Base-by-base conservation (phyloP, 2,113 vertebrate genomes). In the Forbesichthys agassizii region DNA sequence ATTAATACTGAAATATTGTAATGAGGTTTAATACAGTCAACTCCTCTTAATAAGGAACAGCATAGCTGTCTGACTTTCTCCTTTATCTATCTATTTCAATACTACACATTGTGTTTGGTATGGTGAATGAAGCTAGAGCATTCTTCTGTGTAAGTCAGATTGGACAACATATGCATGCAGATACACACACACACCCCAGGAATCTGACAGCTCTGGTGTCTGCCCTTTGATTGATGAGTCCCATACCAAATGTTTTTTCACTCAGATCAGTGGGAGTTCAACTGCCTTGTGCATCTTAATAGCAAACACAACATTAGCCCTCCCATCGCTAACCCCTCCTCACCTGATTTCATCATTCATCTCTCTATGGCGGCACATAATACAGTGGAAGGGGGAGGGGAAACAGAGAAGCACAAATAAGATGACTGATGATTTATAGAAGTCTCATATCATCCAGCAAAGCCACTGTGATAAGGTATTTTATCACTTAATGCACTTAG, bases 261-360 rank as follows among this genome's bases (percentile, higher is more conserved):
- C 88, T 82, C 85, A 88, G 82, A 89, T 89, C 92, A 93, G 92
- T 91, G 89, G 92, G 92, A 90, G 92, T 88, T 88, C 77, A 90
- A 90, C 82, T 89, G 89, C 84, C 73, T 83, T 0, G 66, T 80
- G 86, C 87, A 92, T 90, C 82, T 88, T 91, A 93, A 92, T 92
- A 90, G 83, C 83, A 89, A 88, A 80, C 77, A 84, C 75, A 86
- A 90, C 90, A 91, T 92, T 91, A 91, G 78, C 83, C 7, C 0
- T 83, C 86, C 84, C 70, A 71, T 47, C 27, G 84, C 82, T 84
- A 67, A 68, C 69, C 79, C 84, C 61, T 85, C 84, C 84, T 82
- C 78, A 27, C 69, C 78, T 84, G 82, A 84, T 84, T 88, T 90
- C 89, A 91, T 91, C 86, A 83, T 80, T 90, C 86, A 88, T 88